Evolutionary conservation across 2,113 vertebrate species (phyloP), one percentile per base, ranked within the genome.

Genomic region (Petroica traversi): DNA sequence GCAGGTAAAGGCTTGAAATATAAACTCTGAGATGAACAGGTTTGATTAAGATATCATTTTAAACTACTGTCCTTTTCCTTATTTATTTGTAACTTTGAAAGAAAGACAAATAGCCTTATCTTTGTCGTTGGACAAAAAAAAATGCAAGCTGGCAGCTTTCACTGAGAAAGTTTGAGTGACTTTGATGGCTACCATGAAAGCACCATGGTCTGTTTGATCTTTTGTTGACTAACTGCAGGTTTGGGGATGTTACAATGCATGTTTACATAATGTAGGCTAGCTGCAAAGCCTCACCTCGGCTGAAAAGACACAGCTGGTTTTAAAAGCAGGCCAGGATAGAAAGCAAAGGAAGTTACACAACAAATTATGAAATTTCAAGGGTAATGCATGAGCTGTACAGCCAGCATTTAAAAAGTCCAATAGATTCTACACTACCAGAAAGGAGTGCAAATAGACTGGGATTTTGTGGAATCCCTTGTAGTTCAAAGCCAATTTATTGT

Each of bases 141-240:
- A 72, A 45, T 4, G 46, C 62, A 94, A 85, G 43, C 54, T 96
- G 82, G 73, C 63, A 89, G 49, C 28, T 91, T 93, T 95, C 6
- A 11, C 72, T 74, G 66, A n/a, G 49, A 82, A 90, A 58, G 3
- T 78, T 68, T 82, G 57, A 78, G 66, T 87, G 89, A 72, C 93
- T 97, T 97, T 97, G 95, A 97, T 94, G 92, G 85, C 88, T 87
- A 6, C 95, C 68, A 59, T 92, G 92, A 96, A 96, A 92, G 59
- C 12, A 14, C 40, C 52, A 81, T 61, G 64, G 38, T 77, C 51
- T 13, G 48, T 97, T 97, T 97, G 97, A 97, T 97, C 96, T 97
- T 95, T 94, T 97, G 82, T 97, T 95, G 94, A 88, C 81, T 86
- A 91, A 88, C 81, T 88, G 84, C 48, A 86, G 76, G 48, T 94